Percentiles rank a stretch among this genome's conserved stretches.
Evolutionary conservation across 2,888 invertebrate species (phyloP).

Genomic region (Torymus texanus): DNA sequence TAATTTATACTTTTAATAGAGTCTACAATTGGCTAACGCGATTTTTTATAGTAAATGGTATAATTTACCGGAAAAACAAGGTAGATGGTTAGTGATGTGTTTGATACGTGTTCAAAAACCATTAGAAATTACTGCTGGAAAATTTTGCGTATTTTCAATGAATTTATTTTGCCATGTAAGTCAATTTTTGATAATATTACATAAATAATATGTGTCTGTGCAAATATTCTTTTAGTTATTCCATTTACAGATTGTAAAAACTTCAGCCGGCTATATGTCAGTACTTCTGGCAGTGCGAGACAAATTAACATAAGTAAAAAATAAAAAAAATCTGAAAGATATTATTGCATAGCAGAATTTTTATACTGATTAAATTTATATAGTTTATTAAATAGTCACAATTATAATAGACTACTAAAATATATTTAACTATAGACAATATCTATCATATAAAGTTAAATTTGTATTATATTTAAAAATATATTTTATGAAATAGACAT

Average conservation of each 20-base stretch:
- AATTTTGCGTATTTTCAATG: slow-evolving; percentile 63
- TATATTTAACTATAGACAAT: too few relatives aligned
- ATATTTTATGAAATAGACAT: too few relatives aligned
- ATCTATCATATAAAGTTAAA: too few relatives aligned
- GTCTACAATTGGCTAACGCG: slow-evolving; percentile 57
- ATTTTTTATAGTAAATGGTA: slow-evolving; percentile 64
- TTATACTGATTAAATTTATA: too few relatives aligned
- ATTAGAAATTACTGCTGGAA: slow-evolving; percentile 64
- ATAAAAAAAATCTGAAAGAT: too few relatives aligned
- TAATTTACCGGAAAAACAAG: slow-evolving; percentile 54
- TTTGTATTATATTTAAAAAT: too few relatives aligned
- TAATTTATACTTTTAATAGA: slow-evolving; percentile 56
- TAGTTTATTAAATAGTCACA: too few relatives aligned
- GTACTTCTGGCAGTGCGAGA: slow-evolving; percentile 42
- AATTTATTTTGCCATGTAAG: slow-evolving; percentile 62
- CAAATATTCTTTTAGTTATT: not conserved
- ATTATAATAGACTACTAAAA: too few relatives aligned
- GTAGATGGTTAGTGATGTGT: slow-evolving; percentile 59
- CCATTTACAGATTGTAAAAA: slow-evolving; percentile 44
- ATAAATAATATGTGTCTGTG: too few relatives aligned
- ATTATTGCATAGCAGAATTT: too few relatives aligned
- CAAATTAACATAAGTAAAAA: not conserved
- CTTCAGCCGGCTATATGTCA: slow-evolving; percentile 42
- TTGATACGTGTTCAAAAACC: slow-evolving; percentile 60
- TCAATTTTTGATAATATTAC: not conserved